Base-by-base conservation (phyloP, 2,888 invertebrate species). In the Toxonevra muliebris region DNA sequence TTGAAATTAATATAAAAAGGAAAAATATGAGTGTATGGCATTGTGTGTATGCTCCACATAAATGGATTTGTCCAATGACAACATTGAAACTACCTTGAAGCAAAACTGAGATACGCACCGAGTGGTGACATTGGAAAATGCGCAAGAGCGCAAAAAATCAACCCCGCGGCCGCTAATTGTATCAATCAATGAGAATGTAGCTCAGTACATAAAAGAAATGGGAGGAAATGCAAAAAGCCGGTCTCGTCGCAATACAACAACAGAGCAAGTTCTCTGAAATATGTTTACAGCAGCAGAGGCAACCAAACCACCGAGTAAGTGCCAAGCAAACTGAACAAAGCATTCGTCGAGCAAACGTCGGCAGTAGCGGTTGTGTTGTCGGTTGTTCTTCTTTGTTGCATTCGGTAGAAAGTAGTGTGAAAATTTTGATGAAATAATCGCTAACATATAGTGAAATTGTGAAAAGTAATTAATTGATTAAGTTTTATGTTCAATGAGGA, bases 351-450 rank as follows among this genome's bases (percentile, higher is more conserved):
- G 76, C 76, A 74, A 77, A 76, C 77, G 80, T 80, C 82, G 82
- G 77, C 82, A 79, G 74, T 75, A 76, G 76, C 79, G 78, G 80
- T 79, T 76, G 81, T 81, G 77, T 73, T 69, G 70, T 43, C 70
- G 75, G 58, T 7, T 48, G 13, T 48, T 48, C 11, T 48, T 15
- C 30, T 30, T 19, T 57, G 40, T 20, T 65, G 41, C 52, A 57
- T 20, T 59, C 63, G 65, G 69, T 58, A 11, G 41, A 45, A 54
- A 45, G 48, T 55, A 42, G 64, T 62, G 54, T 45, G 57, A 61
- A 48, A 53, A 3, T 62, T 64, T 19, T 63, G 62, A 45, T 62
- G 45, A 13, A 60, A 45, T 42, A 64, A 55, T 60, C 42, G 42
- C 48, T 45, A 59, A 45, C 50, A 13, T 17, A 50, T 40, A 52